Evolutionary conservation across 2,113 vertebrate species (phyloP).

Genomic region (Caranx ignobilis): DNA sequence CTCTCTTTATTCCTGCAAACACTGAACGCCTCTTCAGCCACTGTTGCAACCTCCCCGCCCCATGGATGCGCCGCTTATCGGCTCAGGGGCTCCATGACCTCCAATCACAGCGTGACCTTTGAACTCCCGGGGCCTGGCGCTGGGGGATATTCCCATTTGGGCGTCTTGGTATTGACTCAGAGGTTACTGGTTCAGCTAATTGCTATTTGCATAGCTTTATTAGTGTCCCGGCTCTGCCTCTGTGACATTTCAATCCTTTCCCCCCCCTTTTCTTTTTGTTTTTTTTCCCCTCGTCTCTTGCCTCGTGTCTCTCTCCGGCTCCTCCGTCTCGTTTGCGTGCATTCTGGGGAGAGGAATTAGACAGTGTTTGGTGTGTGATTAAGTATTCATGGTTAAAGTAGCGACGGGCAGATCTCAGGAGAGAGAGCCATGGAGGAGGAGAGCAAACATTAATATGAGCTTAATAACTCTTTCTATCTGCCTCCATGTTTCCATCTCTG

Average conservation of each 20-base stretch:
- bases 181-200: slow-evolving; percentile 84
- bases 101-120: slow-evolving; percentile 68
- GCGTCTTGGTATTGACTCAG: slow-evolving; percentile 75
- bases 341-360: slow-evolving; percentile 73
- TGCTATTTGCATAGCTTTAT: slow-evolving; percentile 87
- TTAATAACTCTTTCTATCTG: slow-evolving; percentile 72
- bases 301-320: slow-evolving; percentile 23
- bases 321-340: slow-evolving; percentile 44
- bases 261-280: neutral
- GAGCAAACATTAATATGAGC: slow-evolving; percentile 80
- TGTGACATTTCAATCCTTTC: slow-evolving; percentile 76
- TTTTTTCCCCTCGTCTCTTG: too few relatives aligned
- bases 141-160: slow-evolving; percentile 57
- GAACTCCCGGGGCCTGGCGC: slow-evolving; percentile 52
- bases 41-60: slow-evolving; percentile 36
- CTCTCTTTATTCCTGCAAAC: slow-evolving; percentile 10
- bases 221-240: slow-evolving; percentile 69
- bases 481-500: slow-evolving; percentile 45
- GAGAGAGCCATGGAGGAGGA: slow-evolving; percentile 59
- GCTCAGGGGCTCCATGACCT: slow-evolving; percentile 41
- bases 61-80: slow-evolving; percentile 31
- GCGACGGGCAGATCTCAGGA: slow-evolving; percentile 63
- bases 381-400: slow-evolving; percentile 82
- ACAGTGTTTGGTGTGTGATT: slow-evolving; percentile 78
- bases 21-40: slow-evolving; percentile 24